Conservation (phyloP, 2,113 vertebrate genomes). For the Thamnophis sirtalis region DNA sequence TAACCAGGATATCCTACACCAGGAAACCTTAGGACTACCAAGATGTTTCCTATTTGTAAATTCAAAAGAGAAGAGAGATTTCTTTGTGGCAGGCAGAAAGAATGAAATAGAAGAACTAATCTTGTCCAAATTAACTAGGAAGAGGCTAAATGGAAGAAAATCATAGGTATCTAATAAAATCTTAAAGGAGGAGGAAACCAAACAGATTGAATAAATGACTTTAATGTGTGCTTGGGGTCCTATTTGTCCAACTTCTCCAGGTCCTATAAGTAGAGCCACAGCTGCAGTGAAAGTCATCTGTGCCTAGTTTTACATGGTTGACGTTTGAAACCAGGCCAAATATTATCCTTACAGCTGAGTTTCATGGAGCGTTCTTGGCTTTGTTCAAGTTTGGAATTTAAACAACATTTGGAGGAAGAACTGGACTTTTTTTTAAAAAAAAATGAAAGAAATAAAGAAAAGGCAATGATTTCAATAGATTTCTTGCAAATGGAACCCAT, state of each 20-base stretch:
- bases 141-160: slow-evolving; percentile 16
- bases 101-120: neutral
- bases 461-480: neutral
- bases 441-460: neutral
- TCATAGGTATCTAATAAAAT: slow-evolving; percentile 27
- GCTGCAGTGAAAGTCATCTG: slow-evolving; percentile 2
- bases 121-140: neutral
- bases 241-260: slow-evolving; percentile 19
- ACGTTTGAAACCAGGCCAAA: slow-evolving; percentile 11
- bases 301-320: slow-evolving; percentile 14
- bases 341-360: neutral
- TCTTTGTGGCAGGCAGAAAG: neutral
- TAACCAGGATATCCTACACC: neutral
- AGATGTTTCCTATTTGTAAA: neutral
- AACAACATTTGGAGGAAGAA: neutral
- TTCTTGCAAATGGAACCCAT: neutral
- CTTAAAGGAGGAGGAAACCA: neutral
- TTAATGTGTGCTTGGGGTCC: neutral
- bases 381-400: slow-evolving; percentile 12
- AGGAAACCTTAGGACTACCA: neutral
- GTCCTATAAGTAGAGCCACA: slow-evolving; percentile 9
- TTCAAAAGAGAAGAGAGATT: neutral
- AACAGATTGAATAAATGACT: slow-evolving; percentile 9
- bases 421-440: neutral
- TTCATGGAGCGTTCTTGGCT: slow-evolving; percentile 23